Conservation (phyloP, 2,888 invertebrate species). For the Hirtodrosophila duncani region DNA sequence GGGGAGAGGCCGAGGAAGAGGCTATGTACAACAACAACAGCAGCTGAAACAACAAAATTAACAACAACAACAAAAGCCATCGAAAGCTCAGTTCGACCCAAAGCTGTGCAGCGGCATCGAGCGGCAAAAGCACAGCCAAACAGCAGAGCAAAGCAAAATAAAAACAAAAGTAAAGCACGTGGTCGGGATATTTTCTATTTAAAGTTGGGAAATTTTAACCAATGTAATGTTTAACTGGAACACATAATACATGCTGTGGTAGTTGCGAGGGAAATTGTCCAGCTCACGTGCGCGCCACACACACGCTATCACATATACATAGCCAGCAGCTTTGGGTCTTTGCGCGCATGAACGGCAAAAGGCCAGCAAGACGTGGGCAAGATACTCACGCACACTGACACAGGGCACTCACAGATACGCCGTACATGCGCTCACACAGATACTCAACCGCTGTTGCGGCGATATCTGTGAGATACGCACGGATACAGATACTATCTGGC, state of each 20-base stretch:
- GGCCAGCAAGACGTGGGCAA: conserved; percentile 19
- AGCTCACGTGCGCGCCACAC: conserved; percentile 16
- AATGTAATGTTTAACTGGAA: conserved; percentile 17
- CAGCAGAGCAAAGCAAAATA: conserved; percentile 4
- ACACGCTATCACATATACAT: background rate
- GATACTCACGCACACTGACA: conserved; percentile 9
- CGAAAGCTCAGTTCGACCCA: too few species aligned
- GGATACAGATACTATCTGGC: conserved; percentile 50
- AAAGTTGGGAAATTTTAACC: conserved; percentile 24
- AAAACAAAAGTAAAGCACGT: conserved; percentile 45
- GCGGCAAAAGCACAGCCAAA: conserved; percentile 31
- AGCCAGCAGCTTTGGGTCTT: conserved; percentile 8
- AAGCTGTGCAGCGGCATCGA: conserved; percentile 34
- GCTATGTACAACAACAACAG: conserved; percentile 45
- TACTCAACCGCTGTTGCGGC: conserved; percentile 40
- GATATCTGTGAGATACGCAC: conserved; percentile 73
- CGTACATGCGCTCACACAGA: conserved; percentile 50
- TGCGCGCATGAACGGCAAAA: conserved; percentile 31
- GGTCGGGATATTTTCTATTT: conserved; percentile 46
- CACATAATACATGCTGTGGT: conserved; percentile 17
- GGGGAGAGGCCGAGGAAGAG: conserved; percentile 11
- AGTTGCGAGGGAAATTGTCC: conserved; percentile 19
- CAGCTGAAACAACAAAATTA: conserved; percentile 16
- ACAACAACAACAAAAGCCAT: conserved; percentile 19
- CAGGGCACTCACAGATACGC: conserved; percentile 49